Evolutionary conservation across 1,140 invertebrate species (phyloP), one percentile per base, ranked within the genome.

Genomic region (Hylyphantes graminicola): DNA sequence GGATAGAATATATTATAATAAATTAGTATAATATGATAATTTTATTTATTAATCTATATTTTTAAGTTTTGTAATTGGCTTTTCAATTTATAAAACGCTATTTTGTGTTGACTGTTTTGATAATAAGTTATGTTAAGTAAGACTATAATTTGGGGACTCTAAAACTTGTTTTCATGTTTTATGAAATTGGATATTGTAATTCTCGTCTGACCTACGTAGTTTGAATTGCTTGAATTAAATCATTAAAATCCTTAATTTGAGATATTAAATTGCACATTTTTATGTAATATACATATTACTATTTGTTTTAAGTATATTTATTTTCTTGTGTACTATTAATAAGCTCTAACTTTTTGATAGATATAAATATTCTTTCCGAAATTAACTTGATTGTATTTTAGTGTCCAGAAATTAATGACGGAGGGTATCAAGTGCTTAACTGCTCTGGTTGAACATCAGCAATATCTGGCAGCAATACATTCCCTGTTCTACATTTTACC

Each of bases 401-500:
- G 81, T 15, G 53, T 75, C 3, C 21, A 53, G 21, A 67, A n/a
- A 6, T 67, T 83, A 12, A 35, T 76, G 53, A 55, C n/a, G 13
- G 17, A 75, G 15, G 81, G 81, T 4, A 19, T 83, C 8, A 12
- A 75, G 10, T 75, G 70, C 17, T 57, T 75, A 17, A 61, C 51
- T 12, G 21, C 61, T 19, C 61, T 83, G 7, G 19, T 83, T 6
- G 21, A 83, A 13, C 35, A 53, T 50, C 70, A 74, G 17, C 81
- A 83, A 17, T 83, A 83, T 21, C 13, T 57, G 17, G 73, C 61
- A 13, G 70, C 81, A 19, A 83, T 83, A 54, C 81, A 75, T 2
- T 75, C 59, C n/a, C 21, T 83, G 7, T 83, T 75, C 19, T 83
- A 75, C 17, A 68, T 75, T 10, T 53, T 83, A 7, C 81, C 81